These are phyloP conservation scores for Chesias legatella DNA, from an alignment of 2,888 invertebrate species.

Conservation along the genomic window DNA sequence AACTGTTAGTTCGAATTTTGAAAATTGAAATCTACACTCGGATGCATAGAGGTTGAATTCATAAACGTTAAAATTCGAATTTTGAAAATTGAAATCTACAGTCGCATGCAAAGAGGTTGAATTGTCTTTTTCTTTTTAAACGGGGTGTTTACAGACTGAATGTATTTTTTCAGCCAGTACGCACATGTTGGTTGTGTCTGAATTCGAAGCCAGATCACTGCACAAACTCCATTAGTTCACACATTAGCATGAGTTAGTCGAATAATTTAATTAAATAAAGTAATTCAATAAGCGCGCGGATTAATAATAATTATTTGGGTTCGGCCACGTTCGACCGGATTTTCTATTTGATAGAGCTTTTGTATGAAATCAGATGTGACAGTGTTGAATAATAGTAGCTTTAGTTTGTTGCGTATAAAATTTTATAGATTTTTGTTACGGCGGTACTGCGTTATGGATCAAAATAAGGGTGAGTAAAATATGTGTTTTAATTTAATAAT, in stretches of 20 bases:
- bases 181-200: constrained; percentile 59
- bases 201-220: constrained; percentile 68
- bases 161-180: constrained; percentile 46
- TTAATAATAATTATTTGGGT: constrained; percentile 71
- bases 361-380: constrained; percentile 57
- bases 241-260: constrained; percentile 76
- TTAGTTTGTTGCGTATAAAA: constrained; percentile 24
- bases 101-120: constrained; percentile 35
- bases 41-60: constrained; percentile 40
- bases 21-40: constrained; percentile 34
- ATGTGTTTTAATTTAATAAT: constrained; percentile 1
- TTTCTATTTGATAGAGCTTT: constrained; percentile 34
- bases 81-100: constrained; percentile 36
- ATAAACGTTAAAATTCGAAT: no score
- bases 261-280: constrained; percentile 78
- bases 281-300: constrained; percentile 76
- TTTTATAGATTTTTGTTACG: constrained; percentile 24
- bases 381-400: constrained; percentile 35
- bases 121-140: constrained; percentile 24
- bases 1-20: constrained; percentile 17
- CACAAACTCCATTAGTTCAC: constrained; percentile 76
- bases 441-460: constrained; percentile 52
- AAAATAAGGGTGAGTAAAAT: constrained; percentile 59
- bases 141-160: constrained; percentile 49
- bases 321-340: constrained; percentile 49